Base-by-base conservation (phyloP, 2,888 invertebrate genomes). In the Sinelater perroti region DNA sequence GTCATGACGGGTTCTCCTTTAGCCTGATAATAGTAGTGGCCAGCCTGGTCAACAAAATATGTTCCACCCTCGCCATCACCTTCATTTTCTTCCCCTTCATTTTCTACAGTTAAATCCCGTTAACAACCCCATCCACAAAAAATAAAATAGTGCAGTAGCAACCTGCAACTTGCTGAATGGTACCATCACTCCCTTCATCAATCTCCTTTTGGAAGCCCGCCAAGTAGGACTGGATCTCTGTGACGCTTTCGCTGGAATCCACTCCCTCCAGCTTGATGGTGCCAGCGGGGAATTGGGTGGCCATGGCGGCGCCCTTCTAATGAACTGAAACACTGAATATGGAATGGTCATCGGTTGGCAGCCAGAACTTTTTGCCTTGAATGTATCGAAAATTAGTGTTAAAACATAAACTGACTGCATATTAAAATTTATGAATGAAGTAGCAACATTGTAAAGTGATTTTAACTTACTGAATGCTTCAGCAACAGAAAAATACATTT, bases 181-280 rank as follows among this genome's bases (percentile, higher is more conserved):
- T 77, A 8, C 78, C 78, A 68, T 82, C 83, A 54, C 81, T 81
- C 17, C 82, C 82, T 66, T 86, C 86, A n/a, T n/a, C n/a, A 63
- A 91, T 90, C 76, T 92, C 91, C 71, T 91, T 91, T 69, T 92
- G 90, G 73, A 92, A 91, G 11, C 89, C 88, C 58, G 89, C 89
- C 63, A 94, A 79, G 71, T 93, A 93, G 36, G 88, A 87, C 72
- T 93, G 91, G 64, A 93, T 86, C 69, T 90, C 87, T 4, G 86
- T 86, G 20, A 88, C 86, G 64, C 76, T 78, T 60, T 79, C 79
- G n/a, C 72, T 56, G 21, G 77, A 72, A 50, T 81, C 80, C 33
- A 76, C 76, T 1, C 72, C 74, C 65, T 80, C 80, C 53, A 82
- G 72, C 60, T 79, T 80, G 33, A 80, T 76, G 44, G 80, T 76